Evolutionary conservation across 2,113 vertebrate genomes (phyloP).

Genomic region (Loxodonta africana): DNA sequence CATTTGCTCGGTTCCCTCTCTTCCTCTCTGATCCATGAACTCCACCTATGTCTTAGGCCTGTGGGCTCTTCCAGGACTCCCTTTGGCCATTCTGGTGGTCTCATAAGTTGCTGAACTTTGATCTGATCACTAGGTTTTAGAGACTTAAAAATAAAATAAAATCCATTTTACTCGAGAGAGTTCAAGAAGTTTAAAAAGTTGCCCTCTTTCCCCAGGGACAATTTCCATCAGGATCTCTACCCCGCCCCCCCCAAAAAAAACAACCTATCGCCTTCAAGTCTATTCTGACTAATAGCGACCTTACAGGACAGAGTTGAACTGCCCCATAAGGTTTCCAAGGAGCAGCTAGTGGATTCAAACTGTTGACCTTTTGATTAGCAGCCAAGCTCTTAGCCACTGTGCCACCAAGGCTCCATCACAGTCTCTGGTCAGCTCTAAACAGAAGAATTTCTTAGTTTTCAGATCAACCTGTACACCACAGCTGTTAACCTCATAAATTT

Average conservation of each 20-base stretch:
- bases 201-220: neutral
- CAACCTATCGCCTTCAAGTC: too few relatives aligned
- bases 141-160: neutral
- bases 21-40: neutral
- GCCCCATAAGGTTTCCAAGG: too few relatives aligned
- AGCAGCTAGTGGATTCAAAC: too few relatives aligned
- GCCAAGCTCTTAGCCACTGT: too few relatives aligned
- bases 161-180: constrained; percentile 4
- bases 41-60: neutral
- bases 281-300: too few relatives aligned
- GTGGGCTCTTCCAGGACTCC: neutral
- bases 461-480: neutral
- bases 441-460: constrained; percentile 51
- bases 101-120: neutral
- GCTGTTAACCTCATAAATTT: constrained; percentile 20
- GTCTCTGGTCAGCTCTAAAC: neutral
- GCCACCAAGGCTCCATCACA: too few relatives aligned
- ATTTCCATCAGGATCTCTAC: neutral
- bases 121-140: neutral
- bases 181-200: constrained; percentile 25
- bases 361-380: too few relatives aligned
- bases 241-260: too few relatives aligned
- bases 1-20: neutral
- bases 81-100: neutral
- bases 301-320: too few relatives aligned